Evolutionary conservation across 2,113 vertebrate genomes (phyloP).

Genomic region (Larimichthys polyactis): DNA sequence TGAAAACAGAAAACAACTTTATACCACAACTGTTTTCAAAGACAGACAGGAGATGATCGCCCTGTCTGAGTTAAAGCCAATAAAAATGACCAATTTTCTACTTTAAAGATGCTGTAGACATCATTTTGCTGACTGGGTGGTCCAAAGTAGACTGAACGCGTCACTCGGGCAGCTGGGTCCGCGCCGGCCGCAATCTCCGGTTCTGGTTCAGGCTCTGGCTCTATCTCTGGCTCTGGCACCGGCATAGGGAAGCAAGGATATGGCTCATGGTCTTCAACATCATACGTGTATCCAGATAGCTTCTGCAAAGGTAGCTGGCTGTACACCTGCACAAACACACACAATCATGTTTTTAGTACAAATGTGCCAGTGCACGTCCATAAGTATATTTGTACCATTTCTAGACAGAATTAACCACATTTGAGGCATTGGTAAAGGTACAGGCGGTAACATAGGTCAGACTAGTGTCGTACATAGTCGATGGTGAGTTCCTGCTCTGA

Average conservation of each 20-base stretch:
- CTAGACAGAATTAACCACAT: background rate
- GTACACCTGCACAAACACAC: slow-evolving; percentile 80
- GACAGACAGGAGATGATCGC: too few species aligned
- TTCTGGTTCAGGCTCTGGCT: background rate
- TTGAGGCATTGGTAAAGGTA: background rate
- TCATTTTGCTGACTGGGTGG: slow-evolving; percentile 40
- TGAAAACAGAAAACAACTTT: background rate
- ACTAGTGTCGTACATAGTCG: slow-evolving; percentile 64
- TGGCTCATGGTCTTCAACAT: slow-evolving; percentile 44
- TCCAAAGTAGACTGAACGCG: slow-evolving; percentile 3
- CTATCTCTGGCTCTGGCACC: background rate
- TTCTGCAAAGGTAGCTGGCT: slow-evolving; percentile 79
- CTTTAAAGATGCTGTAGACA: slow-evolving; percentile 79
- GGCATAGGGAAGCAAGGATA: slow-evolving; percentile 38
- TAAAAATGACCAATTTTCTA: slow-evolving; percentile 35
- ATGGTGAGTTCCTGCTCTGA: slow-evolving; percentile 76
- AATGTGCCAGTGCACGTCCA: background rate
- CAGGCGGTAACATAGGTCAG: background rate
- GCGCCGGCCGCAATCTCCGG: background rate
- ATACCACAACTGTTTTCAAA: too few species aligned
- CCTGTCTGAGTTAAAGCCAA: too few species aligned
- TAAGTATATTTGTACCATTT: too few species aligned
- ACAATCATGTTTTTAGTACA: background rate
- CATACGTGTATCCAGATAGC: slow-evolving; percentile 78
- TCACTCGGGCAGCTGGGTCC: background rate